phyloP scores from a whole-genome alignment of 2,888 invertebrate species.

The Dugesia japonica region DNA sequence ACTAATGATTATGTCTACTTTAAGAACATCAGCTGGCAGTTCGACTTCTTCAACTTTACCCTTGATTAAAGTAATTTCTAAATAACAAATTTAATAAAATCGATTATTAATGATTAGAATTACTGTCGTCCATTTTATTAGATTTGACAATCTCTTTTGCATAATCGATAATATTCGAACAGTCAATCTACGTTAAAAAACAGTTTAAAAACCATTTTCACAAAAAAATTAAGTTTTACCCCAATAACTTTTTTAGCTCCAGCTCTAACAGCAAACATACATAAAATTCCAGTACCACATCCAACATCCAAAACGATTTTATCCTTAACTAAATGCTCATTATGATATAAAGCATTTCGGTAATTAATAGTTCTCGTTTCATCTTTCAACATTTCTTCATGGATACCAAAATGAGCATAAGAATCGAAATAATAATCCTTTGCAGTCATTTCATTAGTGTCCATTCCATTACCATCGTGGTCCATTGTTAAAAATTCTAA shows the following conservation, averaged over 20 bases:
- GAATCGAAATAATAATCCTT: constrained; percentile 6
- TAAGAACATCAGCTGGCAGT: constrained; percentile 69
- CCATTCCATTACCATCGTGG: too few species aligned
- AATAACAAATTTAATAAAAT: too few species aligned
- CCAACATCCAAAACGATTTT: constrained; percentile 89
- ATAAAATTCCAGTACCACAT: constrained; percentile 92
- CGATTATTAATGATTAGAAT: constrained; percentile 34
- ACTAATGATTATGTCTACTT: constrained; percentile 74
- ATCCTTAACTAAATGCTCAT: constrained; percentile 84
- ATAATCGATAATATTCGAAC: constrained; percentile 92
- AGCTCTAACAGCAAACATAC: constrained; percentile 98
- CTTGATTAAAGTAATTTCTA: constrained; percentile 28
- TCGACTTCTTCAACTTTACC: constrained; percentile 76
- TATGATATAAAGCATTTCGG: constrained; percentile 95
- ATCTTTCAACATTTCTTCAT: constrained; percentile 91
- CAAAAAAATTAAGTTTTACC: constrained; percentile 41
- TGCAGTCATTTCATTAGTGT: constrained; percentile 41
- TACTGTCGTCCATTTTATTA: constrained; percentile 50
- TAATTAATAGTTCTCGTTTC: constrained; percentile 94
- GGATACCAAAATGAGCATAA: constrained; percentile 28
- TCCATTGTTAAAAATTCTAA: too few species aligned
- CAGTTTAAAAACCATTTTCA: background rate
- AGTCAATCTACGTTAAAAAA: constrained; percentile 58
- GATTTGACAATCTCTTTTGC: constrained; percentile 76
- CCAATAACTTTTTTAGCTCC: constrained; percentile 86